Base-by-base conservation (phyloP, 1,140 invertebrate species). In the Sarcophaga bullata region DNA sequence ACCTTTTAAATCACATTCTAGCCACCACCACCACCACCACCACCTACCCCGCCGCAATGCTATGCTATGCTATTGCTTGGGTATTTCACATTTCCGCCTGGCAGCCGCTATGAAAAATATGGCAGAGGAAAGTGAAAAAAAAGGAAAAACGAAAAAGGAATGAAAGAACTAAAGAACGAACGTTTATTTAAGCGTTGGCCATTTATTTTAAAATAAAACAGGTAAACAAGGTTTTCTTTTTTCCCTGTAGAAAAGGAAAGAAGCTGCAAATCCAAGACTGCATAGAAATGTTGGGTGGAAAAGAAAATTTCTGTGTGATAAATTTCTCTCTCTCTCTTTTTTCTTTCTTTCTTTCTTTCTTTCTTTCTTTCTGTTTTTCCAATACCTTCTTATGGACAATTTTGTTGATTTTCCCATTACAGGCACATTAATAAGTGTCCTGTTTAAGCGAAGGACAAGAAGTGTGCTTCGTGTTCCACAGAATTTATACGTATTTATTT, bases 1-100 rank as follows among this genome's bases (percentile, higher is more conserved):
- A 76, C 73, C 73, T 76, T 76, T 76, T 49, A 76, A 76, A 76
- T 76, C 73, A 49, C 47, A 76, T 76, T 76, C 15, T 19, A 8
- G 8, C 17, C 8, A 19, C 15, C n/a, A n/a, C n/a, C n/a, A n/a
- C n/a, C n/a, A n/a, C n/a, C n/a, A n/a, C n/a, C n/a, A n/a, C n/a
- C n/a, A n/a, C n/a, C n/a, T n/a, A n/a, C n/a, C n/a, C n/a, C n/a
- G n/a, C n/a, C n/a, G n/a, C n/a, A n/a, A n/a, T n/a, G n/a, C n/a
- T n/a, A n/a, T n/a, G 54, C 25, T 37, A 58, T 13, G 62, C 25
- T 68, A 68, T 68, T 68, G 17, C 1, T 17, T 68, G n/a, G 17
- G n/a, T 25, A 6, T 68, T 25, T 68, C 8, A 19, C 62, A 19
- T 25, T 58, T 58, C 54, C 54, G 54, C n/a, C n/a, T n/a, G 54